Evolutionary conservation across 1,140 invertebrate genomes (phyloP).

Genomic region (Aphelenchoides fujianensis): DNA sequence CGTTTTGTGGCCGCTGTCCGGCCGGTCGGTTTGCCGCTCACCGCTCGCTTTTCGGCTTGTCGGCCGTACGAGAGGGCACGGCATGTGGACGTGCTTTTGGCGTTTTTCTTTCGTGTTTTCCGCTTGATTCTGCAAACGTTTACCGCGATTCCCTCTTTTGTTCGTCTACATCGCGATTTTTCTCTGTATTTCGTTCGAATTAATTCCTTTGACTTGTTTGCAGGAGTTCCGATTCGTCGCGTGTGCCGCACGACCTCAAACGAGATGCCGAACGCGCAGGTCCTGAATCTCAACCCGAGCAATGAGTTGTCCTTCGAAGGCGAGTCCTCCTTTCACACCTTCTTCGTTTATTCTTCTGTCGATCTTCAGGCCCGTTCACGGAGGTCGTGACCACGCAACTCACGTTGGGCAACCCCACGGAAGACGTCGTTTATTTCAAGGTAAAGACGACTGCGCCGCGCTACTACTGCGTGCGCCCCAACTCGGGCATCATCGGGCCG

Average conservation of each 20-base stretch:
- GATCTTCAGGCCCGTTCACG: slow-evolving; percentile 80
- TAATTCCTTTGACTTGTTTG: too few species aligned
- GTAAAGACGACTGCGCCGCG: slow-evolving; percentile 99
- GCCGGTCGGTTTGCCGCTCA: too few species aligned
- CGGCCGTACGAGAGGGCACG: too few species aligned
- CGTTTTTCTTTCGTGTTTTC: too few species aligned
- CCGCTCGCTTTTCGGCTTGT: too few species aligned
- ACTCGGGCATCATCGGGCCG: slow-evolving; percentile 82
- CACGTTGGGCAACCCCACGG: slow-evolving; percentile 81
- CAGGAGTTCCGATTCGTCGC: too few species aligned
- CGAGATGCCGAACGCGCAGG: slow-evolving; percentile 57
- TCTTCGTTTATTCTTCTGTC: not conserved
- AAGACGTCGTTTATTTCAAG: slow-evolving; percentile 87
- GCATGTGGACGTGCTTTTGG: too few species aligned
- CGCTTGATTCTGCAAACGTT: not conserved
- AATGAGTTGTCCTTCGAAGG: slow-evolving; percentile 27
- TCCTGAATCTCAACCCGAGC: slow-evolving; percentile 15
- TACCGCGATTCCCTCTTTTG: not conserved
- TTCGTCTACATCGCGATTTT: not conserved
- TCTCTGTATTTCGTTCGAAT: not conserved
- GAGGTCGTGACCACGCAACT: slow-evolving; percentile 83
- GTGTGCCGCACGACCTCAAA: too few species aligned
- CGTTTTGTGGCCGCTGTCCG: too few species aligned
- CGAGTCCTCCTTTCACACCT: not conserved
- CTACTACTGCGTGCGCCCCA: slow-evolving; percentile 96